Evolutionary conservation across 2,113 vertebrate species (phyloP).

Genomic region (Notothenia coriiceps): DNA sequence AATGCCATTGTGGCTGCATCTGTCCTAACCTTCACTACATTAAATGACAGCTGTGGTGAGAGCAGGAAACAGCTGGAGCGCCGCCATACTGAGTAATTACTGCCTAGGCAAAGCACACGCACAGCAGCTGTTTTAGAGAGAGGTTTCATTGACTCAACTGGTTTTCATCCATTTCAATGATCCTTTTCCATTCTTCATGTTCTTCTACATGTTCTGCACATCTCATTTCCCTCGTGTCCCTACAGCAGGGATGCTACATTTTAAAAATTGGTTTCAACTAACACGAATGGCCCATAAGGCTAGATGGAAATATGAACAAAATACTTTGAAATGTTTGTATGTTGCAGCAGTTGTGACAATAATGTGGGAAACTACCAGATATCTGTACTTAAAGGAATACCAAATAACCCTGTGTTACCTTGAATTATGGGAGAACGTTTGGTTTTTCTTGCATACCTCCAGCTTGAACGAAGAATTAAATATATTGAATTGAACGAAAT

Average conservation of each 20-base stretch:
- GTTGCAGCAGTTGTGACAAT: neutral
- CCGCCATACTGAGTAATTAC: constrained; percentile 35
- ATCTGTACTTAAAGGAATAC: neutral
- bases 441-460: too few species aligned
- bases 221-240: neutral
- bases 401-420: too few species aligned
- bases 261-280: too few species aligned
- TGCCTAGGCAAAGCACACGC: constrained; percentile 10
- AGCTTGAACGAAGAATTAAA: too few species aligned
- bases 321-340: neutral
- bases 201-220: neutral
- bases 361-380: neutral
- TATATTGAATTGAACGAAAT: too few species aligned
- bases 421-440: too few species aligned
- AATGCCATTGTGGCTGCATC: neutral
- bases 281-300: neutral
- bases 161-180: constrained; percentile 53
- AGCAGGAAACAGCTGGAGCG: constrained; percentile 36
- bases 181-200: constrained; percentile 1
- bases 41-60: constrained; percentile 24
- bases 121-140: constrained; percentile 44
- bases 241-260: neutral
- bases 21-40: neutral
- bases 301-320: neutral
- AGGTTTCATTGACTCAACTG: constrained; percentile 52